Base-by-base conservation (phyloP, 1,140 invertebrate species). In the Heliconius eleuchia region DNA sequence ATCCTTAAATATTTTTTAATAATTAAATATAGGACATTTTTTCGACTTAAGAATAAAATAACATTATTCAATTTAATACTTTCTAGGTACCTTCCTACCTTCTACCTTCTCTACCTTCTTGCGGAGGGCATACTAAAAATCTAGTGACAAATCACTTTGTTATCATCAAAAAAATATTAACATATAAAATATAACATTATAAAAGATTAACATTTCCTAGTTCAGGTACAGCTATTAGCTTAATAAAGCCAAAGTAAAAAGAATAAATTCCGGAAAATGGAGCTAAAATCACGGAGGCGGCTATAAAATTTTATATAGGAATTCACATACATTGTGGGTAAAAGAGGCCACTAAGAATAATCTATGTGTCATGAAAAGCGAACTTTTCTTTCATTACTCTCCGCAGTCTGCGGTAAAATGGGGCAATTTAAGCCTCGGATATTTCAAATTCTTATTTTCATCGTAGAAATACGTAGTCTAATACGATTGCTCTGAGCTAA, bases 351-450 rank as follows among this genome's bases (percentile, higher is more conserved):
- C 82, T 87, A 89, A 87, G 85, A 83, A 87, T 89, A 90, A 90
- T 89, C 85, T 91, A 89, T 89, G 86, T 91, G 87, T 89, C 86
- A 84, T 85, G 87, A 87, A 88, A 85, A 83, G 84, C 82, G 83
- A 87, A 89, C 83, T 89, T 91, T 89, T 88, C 88, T 86, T 88
- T 89, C 88, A 89, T 89, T 89, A 85, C 86, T 82, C 84, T 84
- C 83, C 80, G 82, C 84, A 84, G 85, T 82, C 79, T 79, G 82
- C 81, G 83, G 79, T 74, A 79, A 85, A 88, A 90, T 87, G 87
- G 83, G 87, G 82, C 83, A 86, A 88, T 90, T 88, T 88, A 85
- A 87, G 84, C 87, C 86, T 80, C 78, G 79, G 84, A 80, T 83
- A 83, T 88, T 87, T 87, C 82, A 86, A 84, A 85, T 83, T 85